phyloP scores from a whole-genome alignment of 1,140 invertebrate genomes.

The Onthophagus taurus region DNA sequence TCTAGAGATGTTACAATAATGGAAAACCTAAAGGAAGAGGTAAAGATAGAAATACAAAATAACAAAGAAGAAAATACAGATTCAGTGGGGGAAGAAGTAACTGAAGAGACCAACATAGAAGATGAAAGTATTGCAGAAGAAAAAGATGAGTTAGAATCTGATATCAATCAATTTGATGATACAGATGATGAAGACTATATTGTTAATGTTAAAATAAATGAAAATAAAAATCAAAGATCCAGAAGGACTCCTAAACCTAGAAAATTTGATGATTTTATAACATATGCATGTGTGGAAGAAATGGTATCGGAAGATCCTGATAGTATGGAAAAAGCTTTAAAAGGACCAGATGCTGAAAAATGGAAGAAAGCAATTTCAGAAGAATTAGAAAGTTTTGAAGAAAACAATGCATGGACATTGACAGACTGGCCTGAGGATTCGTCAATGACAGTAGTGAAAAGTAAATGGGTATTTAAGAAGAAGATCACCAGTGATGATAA shows the following conservation, averaged over 20 bases:
- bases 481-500: slow-evolving; percentile 29
- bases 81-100: too few species aligned
- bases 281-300: slow-evolving; percentile 12
- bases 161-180: too few species aligned
- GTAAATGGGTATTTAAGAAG: slow-evolving; percentile 36
- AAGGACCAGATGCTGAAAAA: background rate
- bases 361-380: slow-evolving; percentile 4
- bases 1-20: background rate
- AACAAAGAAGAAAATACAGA: too few species aligned
- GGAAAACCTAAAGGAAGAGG: too few species aligned
- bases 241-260: slow-evolving; percentile 16
- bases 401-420: slow-evolving; percentile 2
- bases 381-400: slow-evolving; percentile 1
- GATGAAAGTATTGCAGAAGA: too few species aligned
- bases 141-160: too few species aligned
- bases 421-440: slow-evolving; percentile 6
- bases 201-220: too few species aligned
- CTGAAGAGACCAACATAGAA: too few species aligned
- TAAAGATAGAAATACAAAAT: too few species aligned
- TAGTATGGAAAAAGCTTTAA: slow-evolving; percentile 3
- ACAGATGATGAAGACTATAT: too few species aligned
- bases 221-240: too few species aligned
- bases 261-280: slow-evolving; percentile 17
- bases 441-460: slow-evolving; percentile 22
- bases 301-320: slow-evolving; percentile 8